phyloP scores from a whole-genome alignment of 2,113 vertebrate species.

The Parotia lawesii region DNA sequence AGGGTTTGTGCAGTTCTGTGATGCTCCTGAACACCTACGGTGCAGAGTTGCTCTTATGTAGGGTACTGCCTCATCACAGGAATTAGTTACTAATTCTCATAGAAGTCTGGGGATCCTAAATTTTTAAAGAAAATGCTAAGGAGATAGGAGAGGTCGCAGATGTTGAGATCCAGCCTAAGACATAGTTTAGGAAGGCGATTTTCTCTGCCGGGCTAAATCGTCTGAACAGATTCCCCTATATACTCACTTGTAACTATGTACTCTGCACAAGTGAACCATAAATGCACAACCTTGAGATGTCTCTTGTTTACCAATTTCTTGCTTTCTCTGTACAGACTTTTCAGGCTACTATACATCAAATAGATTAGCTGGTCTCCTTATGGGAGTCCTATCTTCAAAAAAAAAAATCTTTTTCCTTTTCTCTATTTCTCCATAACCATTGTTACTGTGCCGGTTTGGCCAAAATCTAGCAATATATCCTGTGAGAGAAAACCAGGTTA shows the following conservation, averaged over 20 bases:
- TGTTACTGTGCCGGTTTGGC: no score
- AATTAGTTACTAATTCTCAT: neutral
- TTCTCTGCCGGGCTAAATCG: neutral
- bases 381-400: neutral
- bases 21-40: neutral
- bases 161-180: neutral
- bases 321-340: neutral
- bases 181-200: neutral
- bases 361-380: neutral
- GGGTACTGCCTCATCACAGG: neutral
- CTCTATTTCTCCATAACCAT: neutral
- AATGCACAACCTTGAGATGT: neutral
- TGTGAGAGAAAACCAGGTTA: no score
- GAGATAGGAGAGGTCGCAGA: neutral
- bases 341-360: neutral
- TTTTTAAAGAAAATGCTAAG: neutral
- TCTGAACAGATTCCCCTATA: neutral
- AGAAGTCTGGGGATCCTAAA: neutral
- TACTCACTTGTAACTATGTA: neutral
- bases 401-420: neutral
- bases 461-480: no score
- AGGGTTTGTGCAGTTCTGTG: neutral
- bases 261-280: neutral
- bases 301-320: neutral
- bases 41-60: neutral